Evolutionary conservation across 2,113 vertebrate species (phyloP).

Genomic region (Meles meles): DNA sequence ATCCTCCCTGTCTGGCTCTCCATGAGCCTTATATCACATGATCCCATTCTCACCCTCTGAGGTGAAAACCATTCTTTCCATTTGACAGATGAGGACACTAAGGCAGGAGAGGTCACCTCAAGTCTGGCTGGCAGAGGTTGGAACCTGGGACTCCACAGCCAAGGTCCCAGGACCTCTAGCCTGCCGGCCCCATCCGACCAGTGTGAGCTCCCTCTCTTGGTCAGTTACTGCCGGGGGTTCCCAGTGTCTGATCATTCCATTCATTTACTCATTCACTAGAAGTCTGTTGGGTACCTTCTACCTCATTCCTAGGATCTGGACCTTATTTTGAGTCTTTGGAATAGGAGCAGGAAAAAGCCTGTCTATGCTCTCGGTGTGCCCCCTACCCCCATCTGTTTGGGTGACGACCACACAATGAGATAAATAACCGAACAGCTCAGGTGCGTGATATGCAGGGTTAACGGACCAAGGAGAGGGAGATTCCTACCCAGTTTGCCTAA

Average conservation of each 20-base stretch:
- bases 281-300: not conserved
- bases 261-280: not conserved
- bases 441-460: no score
- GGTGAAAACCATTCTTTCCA: not conserved
- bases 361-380: not conserved
- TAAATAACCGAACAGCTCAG: not conserved
- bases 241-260: not conserved
- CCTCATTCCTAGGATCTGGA: not conserved
- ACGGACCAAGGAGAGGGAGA: not conserved
- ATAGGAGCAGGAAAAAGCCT: not conserved
- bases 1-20: not conserved
- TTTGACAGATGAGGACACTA: not conserved
- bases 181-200: rapidly evolving
- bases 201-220: not conserved
- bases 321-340: not conserved
- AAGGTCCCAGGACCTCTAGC: not conserved
- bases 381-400: not conserved
- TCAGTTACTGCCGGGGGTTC: not conserved
- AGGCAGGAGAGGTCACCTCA: not conserved
- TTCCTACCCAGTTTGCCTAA: not conserved
- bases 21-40: rapidly evolving
- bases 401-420: not conserved
- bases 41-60: not conserved
- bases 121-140: not conserved
- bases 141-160: not conserved